Evolutionary conservation across 2,888 invertebrate genomes (phyloP).

Genomic region (Ectobius pallidus): DNA sequence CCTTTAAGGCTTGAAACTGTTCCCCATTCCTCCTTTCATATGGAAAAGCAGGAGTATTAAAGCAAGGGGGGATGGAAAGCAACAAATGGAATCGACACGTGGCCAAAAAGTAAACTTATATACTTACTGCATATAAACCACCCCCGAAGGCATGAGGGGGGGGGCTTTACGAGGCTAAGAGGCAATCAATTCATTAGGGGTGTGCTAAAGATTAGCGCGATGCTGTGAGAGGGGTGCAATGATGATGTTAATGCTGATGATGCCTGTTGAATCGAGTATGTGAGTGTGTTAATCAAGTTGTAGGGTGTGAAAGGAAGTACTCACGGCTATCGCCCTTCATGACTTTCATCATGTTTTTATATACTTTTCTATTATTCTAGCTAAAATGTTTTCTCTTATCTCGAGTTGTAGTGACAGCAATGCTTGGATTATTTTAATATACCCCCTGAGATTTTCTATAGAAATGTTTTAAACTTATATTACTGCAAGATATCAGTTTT

Average conservation of each 20-base stretch:
- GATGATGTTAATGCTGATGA: neutral
- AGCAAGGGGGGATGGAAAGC: conserved; percentile 5
- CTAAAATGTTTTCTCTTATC: conserved; percentile 1
- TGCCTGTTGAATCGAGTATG: conserved; percentile 15
- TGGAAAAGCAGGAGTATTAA: neutral
- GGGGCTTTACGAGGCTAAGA: conserved; percentile 27
- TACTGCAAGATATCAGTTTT: too few relatives aligned
- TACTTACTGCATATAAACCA: conserved; percentile 3
- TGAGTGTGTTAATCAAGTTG: conserved; percentile 19
- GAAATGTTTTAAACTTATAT: too few relatives aligned
- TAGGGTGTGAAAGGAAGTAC: neutral
- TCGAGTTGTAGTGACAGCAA: too few relatives aligned
- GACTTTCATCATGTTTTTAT: neutral
- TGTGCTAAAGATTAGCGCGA: conserved; percentile 25
- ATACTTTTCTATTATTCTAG: conserved; percentile 6
- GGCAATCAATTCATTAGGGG: conserved; percentile 42
- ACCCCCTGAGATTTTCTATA: too few relatives aligned
- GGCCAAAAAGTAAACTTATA: conserved; percentile 39
- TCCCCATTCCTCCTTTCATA: neutral
- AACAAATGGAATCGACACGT: conserved; percentile 35
- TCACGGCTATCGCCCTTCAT: neutral
- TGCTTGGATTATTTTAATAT: too few relatives aligned
- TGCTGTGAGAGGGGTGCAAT: neutral
- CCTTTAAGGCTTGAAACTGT: neutral
- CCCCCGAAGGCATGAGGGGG: conserved; percentile 17